These are phyloP conservation scores for Poecilus cupreus DNA, from an alignment of 2,888 invertebrate genomes.

Conservation along the genomic window DNA sequence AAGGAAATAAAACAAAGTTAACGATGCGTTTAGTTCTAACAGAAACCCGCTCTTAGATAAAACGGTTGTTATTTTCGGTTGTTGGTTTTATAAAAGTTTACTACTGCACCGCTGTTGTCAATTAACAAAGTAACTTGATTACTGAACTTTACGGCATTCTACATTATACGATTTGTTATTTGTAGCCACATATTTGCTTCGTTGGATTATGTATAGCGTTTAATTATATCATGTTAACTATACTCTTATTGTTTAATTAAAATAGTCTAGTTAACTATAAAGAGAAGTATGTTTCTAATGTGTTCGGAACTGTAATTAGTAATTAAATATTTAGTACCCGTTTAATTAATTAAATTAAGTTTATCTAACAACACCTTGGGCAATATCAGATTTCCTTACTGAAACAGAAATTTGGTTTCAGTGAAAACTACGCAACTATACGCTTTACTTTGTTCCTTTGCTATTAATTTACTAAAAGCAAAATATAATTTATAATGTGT, in stretches of 20 bases:
- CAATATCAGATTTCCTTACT: constrained; percentile 1
- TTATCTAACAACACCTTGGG: constrained; percentile 34
- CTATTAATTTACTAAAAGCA: background rate
- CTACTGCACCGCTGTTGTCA: constrained; percentile 5
- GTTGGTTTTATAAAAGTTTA: constrained; percentile 16
- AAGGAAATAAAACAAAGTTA: constrained; percentile 38
- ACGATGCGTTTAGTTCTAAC: constrained; percentile 41
- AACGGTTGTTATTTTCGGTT: constrained; percentile 43
- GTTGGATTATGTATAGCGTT: constrained; percentile 24
- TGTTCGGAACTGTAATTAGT: constrained; percentile 17
- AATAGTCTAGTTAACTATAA: constrained; percentile 14
- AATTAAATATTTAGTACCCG: constrained; percentile 27
- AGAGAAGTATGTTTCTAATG: constrained; percentile 14
- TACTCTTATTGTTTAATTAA: constrained; percentile 27
- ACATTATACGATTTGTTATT: background rate
- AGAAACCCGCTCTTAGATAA: constrained; percentile 23
- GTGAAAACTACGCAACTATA: background rate
- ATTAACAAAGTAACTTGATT: constrained; percentile 11
- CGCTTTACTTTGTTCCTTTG: background rate
- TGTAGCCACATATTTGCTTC: constrained; percentile 2
- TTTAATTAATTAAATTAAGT: constrained; percentile 38
- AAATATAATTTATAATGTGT: background rate
- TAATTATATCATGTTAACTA: background rate
- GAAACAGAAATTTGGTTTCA: background rate
- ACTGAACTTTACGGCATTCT: constrained; percentile 12